Base-by-base conservation (phyloP, 2,888 invertebrate genomes). In the Psylliodes chrysocephalus region DNA sequence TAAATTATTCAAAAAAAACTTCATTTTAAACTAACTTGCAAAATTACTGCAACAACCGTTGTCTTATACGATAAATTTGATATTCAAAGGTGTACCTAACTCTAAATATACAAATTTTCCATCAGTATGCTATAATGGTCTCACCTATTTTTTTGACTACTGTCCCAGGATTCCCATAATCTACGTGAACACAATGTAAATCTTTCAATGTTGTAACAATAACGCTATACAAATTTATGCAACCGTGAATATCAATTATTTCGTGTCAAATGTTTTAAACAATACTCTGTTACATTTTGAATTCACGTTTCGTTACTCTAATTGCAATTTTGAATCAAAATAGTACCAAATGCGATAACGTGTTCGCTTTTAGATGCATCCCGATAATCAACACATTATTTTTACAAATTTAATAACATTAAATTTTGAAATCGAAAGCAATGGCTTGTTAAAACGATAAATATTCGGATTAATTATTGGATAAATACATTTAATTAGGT, bases 201-300 rank as follows among this genome's bases (percentile, higher is more conserved):
- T 35, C 14, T 35, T n/a, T 6, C 2, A 3, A 12, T n/a, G 3
- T n/a, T 35, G 30, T 10, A 35, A 35, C 10, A 35, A 35, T 14
- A 35, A 12, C 12, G 4, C 35, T 6, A 35, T 6, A 2, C 8
- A 14, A 6, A 35, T 44, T 30, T 55, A 44, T 55, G 30, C 28
- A 30, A 44, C 44, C 44, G 54, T 40, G 44, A 55, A 55, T 44
- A 55, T 55, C 44, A 44, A 30, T 42, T 44, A 40, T 55, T 44
- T 55, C 44, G 44, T 55, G 42, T 14, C 44, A 44, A 55, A 44
- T 42, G 12, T 44, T 28, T 28, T 44, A 30, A 55, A 55, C 55
- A 44, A 54, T 17, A 42, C 40, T 54, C 42, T 28, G 28, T 15
- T 40, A 4, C 14, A 55, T 55, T 44, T 28, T n/a, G 14, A 55